phyloP scores from a whole-genome alignment of 2,888 invertebrate genomes.

The Anorthoa munda region DNA sequence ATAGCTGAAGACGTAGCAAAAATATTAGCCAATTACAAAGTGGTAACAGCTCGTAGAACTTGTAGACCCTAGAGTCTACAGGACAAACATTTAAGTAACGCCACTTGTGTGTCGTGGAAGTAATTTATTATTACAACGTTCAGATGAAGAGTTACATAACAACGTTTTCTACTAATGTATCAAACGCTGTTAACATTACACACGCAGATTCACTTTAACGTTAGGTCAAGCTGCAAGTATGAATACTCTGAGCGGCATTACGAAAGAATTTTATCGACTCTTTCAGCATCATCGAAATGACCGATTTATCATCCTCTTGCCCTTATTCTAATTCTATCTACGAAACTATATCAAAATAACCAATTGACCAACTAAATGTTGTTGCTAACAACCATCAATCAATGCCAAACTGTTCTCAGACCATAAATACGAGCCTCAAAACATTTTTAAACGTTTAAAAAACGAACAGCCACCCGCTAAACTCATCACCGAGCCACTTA shows the following conservation, averaged over 20 bases:
- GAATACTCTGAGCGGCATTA: background rate
- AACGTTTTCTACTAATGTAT: background rate
- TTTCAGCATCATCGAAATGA: background rate
- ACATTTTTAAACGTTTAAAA: constrained; percentile 25
- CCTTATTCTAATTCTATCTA: background rate
- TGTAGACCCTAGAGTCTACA: background rate
- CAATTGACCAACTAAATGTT: background rate
- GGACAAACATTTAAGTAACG: background rate
- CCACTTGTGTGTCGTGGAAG: background rate
- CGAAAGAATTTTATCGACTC: background rate
- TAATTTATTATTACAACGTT: background rate
- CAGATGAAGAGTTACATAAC: background rate
- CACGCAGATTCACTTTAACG: too few relatives aligned
- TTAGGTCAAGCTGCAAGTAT: background rate
- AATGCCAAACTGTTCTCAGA: background rate
- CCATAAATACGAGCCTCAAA: background rate
- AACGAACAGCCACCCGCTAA: constrained; percentile 12
- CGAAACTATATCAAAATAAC: background rate
- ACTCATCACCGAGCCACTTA: constrained; percentile 53
- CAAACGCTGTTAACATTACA: too few relatives aligned
- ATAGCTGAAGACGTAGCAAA: background rate
- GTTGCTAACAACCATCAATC: constrained; percentile 1
- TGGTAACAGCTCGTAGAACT: background rate
- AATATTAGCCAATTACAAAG: background rate
- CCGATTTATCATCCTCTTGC: background rate